Conservation (phyloP, 2,888 invertebrate genomes). For the Coelinius sp. region DNA sequence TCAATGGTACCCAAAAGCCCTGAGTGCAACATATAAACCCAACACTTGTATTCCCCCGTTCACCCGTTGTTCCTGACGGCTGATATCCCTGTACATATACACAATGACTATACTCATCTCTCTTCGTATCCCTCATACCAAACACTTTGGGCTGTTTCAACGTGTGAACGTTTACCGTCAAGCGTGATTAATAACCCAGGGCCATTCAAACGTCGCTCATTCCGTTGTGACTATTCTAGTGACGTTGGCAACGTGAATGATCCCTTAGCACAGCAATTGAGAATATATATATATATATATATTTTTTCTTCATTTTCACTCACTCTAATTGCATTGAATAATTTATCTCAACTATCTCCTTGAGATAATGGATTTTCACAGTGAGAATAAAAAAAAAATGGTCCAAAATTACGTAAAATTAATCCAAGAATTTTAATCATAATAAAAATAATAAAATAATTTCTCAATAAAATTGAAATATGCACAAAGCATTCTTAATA, state of each 20-base stretch:
- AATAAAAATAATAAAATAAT: too few species aligned
- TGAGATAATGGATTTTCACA: background rate
- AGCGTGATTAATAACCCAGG: constrained; percentile 40
- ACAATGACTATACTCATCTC: background rate
- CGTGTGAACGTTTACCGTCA: constrained; percentile 37
- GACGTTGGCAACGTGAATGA: constrained; percentile 21
- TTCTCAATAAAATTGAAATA: too few species aligned
- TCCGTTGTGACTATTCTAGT: background rate
- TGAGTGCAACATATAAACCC: constrained; percentile 18
- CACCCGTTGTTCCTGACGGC: constrained; percentile 8
- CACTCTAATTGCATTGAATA: constrained; percentile 7
- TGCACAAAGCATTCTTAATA: too few species aligned
- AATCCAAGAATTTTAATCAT: too few species aligned
- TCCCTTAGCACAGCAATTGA: background rate
- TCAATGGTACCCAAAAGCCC: constrained; percentile 31
- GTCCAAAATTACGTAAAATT: too few species aligned
- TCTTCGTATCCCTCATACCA: constrained; percentile 3
- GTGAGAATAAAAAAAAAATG: background rate
- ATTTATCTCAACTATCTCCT: background rate
- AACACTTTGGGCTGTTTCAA: constrained; percentile 31
- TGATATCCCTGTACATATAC: constrained; percentile 8
- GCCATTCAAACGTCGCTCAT: constrained; percentile 33
- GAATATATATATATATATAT: too few species aligned
- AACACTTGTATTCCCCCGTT: too few species aligned
- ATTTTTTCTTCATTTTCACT: background rate